Conservation (phyloP, 2,113 vertebrate species). For the Chaenogobius annularis region DNA sequence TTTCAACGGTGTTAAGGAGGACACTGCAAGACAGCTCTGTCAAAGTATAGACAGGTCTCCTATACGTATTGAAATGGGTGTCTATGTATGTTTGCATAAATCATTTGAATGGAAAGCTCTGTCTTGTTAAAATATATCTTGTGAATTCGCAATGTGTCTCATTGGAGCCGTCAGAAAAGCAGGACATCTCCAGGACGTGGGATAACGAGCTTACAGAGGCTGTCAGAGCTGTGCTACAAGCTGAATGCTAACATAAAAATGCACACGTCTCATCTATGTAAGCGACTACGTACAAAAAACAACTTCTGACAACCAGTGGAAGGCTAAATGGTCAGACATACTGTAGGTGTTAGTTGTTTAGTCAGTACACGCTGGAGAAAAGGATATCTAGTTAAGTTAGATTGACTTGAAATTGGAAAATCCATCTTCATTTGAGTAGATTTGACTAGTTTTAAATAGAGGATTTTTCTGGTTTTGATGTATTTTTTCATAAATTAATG, state of each 20-base stretch:
- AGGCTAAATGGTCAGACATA: slow-evolving; percentile 47
- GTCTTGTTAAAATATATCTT: slow-evolving; percentile 17
- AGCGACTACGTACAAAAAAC: slow-evolving; percentile 14
- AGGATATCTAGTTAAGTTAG: no score
- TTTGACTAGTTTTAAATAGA: no score
- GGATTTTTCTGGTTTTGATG: no score
- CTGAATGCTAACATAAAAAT: slow-evolving; percentile 36
- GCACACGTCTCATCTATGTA: slow-evolving; percentile 26
- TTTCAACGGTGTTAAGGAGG: slow-evolving; percentile 13
- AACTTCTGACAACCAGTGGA: slow-evolving; percentile 32
- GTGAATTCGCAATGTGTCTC: slow-evolving; percentile 8
- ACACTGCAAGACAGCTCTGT: neutral
- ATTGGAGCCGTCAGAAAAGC: slow-evolving; percentile 15
- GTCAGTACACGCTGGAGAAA: slow-evolving; percentile 21
- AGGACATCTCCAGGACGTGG: slow-evolving; percentile 37
- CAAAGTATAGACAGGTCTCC: slow-evolving; percentile 2
- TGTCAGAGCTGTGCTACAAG: slow-evolving; percentile 33
- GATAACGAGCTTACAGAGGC: slow-evolving; percentile 34
- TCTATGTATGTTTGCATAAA: neutral
- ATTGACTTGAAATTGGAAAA: no score
- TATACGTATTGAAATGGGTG: neutral
- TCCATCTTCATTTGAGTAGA: no score
- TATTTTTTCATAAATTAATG: no score
- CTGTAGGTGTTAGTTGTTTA: slow-evolving; percentile 52
- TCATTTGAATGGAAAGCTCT: neutral